A percentile compares a stretch with the other conserved stretches of the same genome.
Conservation (phyloP, 2,113 vertebrate species). For the Corvus moneduloides region DNA sequence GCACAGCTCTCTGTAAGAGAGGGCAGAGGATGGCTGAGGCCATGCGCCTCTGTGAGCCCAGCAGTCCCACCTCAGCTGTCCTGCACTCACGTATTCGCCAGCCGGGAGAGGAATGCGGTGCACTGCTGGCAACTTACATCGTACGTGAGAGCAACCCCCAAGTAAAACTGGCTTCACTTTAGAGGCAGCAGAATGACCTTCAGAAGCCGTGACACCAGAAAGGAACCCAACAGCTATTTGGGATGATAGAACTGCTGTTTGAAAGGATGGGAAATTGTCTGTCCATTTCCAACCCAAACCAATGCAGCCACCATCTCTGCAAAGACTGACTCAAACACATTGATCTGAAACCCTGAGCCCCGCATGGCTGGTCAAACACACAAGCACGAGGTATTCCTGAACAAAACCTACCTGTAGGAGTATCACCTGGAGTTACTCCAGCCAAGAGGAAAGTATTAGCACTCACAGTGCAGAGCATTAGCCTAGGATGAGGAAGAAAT, state of each 20-base stretch:
- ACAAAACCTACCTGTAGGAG: neutral
- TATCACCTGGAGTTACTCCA: neutral
- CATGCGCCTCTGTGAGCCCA: neutral
- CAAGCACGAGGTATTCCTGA: neutral
- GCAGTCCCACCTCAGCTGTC: neutral
- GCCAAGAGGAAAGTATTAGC: neutral
- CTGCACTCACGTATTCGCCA: rapidly evolving
- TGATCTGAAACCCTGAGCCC: neutral
- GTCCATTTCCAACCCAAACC: neutral
- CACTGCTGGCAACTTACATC: neutral
- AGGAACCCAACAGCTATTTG: neutral
- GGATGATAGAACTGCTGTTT: neutral
- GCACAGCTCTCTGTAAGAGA: neutral
- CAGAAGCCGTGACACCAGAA: neutral
- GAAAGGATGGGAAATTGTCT: neutral
- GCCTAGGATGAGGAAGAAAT: neutral
- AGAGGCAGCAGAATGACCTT: neutral
- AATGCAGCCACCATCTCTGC: neutral
- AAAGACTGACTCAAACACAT: neutral
- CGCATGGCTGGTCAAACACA: neutral
- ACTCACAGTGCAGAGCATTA: neutral
- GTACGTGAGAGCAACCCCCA: neutral
- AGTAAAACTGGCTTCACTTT: neutral
- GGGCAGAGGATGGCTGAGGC: neutral
- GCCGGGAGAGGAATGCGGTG: rapidly evolving